These are phyloP conservation scores for Thymallus thymallus DNA, from an alignment of 2,113 vertebrate species.

Conservation along the genomic window DNA sequence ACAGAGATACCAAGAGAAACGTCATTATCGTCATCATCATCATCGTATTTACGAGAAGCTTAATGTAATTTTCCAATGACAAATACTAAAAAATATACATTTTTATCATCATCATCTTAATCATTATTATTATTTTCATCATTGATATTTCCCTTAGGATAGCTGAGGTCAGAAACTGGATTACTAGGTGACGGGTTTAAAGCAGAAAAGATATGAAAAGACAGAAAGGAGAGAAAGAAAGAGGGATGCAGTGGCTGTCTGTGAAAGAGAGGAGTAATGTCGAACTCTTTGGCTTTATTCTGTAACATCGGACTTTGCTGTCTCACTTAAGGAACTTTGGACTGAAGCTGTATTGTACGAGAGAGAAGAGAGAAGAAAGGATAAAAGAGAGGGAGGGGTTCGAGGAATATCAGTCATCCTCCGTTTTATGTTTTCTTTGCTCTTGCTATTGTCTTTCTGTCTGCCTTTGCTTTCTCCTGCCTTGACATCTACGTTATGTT, in stretches of 20 bases:
- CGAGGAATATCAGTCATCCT: conserved; percentile 45
- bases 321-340: conserved; percentile 74
- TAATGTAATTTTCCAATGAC: conserved; percentile 75
- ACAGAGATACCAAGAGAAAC: conserved; percentile 79
- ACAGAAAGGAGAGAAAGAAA: background rate
- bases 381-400: conserved; percentile 29
- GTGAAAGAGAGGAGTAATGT: conserved; percentile 65
- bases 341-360: conserved; percentile 66
- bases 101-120: conserved; percentile 65
- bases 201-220: conserved; percentile 20
- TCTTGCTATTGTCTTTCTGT: conserved; percentile 4
- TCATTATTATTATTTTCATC: conserved; percentile 60
- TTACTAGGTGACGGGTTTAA: conserved; percentile 64
- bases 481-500: background rate
- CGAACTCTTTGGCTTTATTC: conserved; percentile 81
- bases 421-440: conserved; percentile 30
- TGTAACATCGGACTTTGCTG: conserved; percentile 71
- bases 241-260: conserved; percentile 11
- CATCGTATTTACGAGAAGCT: conserved; percentile 64
- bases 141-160: conserved; percentile 77
- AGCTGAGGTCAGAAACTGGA: conserved; percentile 74
- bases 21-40: conserved; percentile 60
- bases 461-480: conserved; percentile 16
- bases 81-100: conserved; percentile 84
- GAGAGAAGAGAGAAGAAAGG: conserved; percentile 36